phyloP scores from a whole-genome alignment of 2,888 invertebrate genomes.

The Agrochola macilenta region DNA sequence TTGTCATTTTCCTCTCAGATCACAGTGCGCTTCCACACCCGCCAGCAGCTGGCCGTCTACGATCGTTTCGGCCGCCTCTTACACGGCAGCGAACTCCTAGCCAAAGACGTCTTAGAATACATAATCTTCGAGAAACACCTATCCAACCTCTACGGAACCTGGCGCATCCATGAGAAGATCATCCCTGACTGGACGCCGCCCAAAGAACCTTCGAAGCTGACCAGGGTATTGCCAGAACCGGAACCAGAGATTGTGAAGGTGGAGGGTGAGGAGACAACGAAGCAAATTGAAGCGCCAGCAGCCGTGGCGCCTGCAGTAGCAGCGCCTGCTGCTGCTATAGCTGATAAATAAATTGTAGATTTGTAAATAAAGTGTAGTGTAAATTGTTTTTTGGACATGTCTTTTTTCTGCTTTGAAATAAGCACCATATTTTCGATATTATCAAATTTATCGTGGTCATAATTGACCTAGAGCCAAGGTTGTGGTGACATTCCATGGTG shows the following conservation, averaged over 20 bases:
- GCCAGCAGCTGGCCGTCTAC: conserved; percentile 97
- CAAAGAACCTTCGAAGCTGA: conserved; percentile 91
- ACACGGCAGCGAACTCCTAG: conserved; percentile 97
- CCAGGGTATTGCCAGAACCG: conserved; percentile 82
- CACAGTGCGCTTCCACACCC: conserved; percentile 97
- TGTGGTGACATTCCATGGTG: not conserved
- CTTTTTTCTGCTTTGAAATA: conserved; percentile 28
- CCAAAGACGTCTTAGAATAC: conserved; percentile 98
- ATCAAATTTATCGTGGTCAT: not conserved
- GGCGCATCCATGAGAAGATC: conserved; percentile 98
- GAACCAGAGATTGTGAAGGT: conserved; percentile 65
- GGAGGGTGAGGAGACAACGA: conserved; percentile 55
- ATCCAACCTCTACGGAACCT: conserved; percentile 96
- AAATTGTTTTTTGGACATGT: conserved; percentile 24
- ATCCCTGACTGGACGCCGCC: conserved; percentile 96
- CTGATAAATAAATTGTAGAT: conserved; percentile 74
- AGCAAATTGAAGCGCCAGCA: conserved; percentile 10
- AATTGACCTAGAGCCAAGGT: not conserved
- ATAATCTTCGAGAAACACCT: conserved; percentile 99
- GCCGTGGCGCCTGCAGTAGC: not conserved
- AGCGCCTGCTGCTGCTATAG: conserved; percentile 63
- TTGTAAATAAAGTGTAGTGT: conserved; percentile 69
- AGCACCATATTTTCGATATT: not conserved
- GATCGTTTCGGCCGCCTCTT: conserved; percentile 98
- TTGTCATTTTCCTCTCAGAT: conserved; percentile 69